Conservation (phyloP, 2,888 invertebrate genomes). For the Andrena marginata region DNA sequence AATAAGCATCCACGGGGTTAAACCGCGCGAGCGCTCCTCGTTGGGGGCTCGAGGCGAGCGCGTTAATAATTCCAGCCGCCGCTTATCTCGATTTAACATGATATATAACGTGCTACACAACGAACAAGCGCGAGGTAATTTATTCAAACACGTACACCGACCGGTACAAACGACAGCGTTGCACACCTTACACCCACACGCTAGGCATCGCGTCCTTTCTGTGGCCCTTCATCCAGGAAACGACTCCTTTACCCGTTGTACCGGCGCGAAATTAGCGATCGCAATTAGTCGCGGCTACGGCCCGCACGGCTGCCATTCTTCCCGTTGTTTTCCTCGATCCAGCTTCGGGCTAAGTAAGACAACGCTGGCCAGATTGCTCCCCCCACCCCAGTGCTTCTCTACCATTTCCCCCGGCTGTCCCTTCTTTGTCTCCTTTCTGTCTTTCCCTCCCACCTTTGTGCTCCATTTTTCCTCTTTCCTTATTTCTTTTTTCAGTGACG, state of each 20-base stretch:
- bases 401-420: conserved; percentile 6
- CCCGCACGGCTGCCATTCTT: conserved; percentile 28
- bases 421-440: conserved; percentile 33
- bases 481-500: background rate
- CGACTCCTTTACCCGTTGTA: conserved; percentile 5
- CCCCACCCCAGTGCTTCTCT: conserved; percentile 17
- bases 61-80: conserved; percentile 63
- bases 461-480: background rate
- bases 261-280: conserved; percentile 64
- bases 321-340: conserved; percentile 51
- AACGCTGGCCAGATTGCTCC: conserved; percentile 55
- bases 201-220: conserved; percentile 2
- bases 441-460: conserved; percentile 4
- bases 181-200: conserved; percentile 8
- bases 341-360: conserved; percentile 57
- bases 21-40: conserved; percentile 2
- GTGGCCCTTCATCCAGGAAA: conserved; percentile 2
- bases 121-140: conserved; percentile 52
- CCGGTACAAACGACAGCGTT: background rate
- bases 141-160: conserved; percentile 40
- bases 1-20: conserved; percentile 20
- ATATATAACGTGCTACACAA: conserved; percentile 44
- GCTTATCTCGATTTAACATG: conserved; percentile 62
- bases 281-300: conserved; percentile 58
- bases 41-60: conserved; percentile 24